Percentiles rank a stretch among this genome's conserved stretches.
Conservation (phyloP, 2,888 invertebrate genomes). For the Monochamus alternatus region DNA sequence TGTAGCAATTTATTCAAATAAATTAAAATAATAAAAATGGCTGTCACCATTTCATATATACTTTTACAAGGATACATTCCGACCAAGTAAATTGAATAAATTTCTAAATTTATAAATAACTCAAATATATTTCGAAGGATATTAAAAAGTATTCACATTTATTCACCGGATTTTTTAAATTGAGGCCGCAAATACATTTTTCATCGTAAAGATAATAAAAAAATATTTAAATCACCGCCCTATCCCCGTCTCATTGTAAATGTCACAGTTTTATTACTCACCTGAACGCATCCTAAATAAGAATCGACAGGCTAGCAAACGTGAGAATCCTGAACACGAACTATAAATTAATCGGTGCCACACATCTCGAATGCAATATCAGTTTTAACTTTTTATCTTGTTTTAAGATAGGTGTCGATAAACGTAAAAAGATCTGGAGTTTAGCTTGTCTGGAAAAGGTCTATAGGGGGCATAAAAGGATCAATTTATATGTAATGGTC, state of each 20-base stretch:
- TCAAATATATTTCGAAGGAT: no score
- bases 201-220: neutral
- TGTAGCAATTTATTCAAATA: no score
- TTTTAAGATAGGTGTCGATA: slow-evolving; percentile 58
- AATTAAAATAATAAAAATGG: no score
- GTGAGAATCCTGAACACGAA: slow-evolving; percentile 31
- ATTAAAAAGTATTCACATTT: no score
- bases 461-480: slow-evolving; percentile 61
- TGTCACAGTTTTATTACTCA: slow-evolving; percentile 34
- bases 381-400: slow-evolving; percentile 55
- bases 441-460: slow-evolving; percentile 52
- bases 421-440: slow-evolving; percentile 56
- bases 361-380: slow-evolving; percentile 50
- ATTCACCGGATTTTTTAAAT: neutral
- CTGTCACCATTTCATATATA: no score
- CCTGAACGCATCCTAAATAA: slow-evolving; percentile 34
- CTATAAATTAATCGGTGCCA: slow-evolving; percentile 47
- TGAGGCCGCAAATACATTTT: neutral
- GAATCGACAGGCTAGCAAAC: slow-evolving; percentile 36
- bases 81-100: no score
- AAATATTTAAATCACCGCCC: slow-evolving; percentile 11
- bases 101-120: no score
- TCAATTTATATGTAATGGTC: slow-evolving; percentile 68
- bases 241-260: slow-evolving; percentile 10
- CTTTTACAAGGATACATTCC: no score